phyloP scores from a whole-genome alignment of 2,888 invertebrate species.

The Cantharis rustica region DNA sequence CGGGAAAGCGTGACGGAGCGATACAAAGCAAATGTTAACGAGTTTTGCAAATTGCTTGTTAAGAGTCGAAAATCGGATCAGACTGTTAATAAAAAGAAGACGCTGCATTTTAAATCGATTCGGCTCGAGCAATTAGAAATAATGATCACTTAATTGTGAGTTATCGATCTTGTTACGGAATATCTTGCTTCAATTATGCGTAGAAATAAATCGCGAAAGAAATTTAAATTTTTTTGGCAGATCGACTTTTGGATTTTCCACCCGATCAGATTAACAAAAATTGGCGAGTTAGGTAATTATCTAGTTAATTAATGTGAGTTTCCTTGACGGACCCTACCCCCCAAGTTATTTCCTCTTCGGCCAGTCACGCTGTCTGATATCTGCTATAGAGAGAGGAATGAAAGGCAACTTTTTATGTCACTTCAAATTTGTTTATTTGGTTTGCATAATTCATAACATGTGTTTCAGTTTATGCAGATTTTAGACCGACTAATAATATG shows the following conservation, averaged over 20 bases:
- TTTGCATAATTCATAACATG: conserved; percentile 34
- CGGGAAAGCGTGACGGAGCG: conserved; percentile 20
- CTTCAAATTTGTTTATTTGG: conserved; percentile 36
- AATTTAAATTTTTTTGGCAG: neutral
- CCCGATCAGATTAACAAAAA: neutral
- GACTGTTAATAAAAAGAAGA: conserved; percentile 46
- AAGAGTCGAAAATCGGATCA: conserved; percentile 51
- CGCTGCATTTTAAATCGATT: conserved; percentile 47
- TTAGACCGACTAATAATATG: conserved; percentile 33
- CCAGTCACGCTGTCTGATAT: conserved; percentile 26
- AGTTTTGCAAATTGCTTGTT: conserved; percentile 56
- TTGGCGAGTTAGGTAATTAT: neutral
- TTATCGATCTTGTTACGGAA: conserved; percentile 55
- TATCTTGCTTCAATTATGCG: conserved; percentile 53
- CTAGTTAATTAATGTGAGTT: neutral
- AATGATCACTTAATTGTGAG: conserved; percentile 58
- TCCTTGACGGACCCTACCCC: neutral
- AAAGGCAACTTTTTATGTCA: conserved; percentile 31
- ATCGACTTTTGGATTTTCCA: neutral
- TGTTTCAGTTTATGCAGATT: conserved; percentile 30
- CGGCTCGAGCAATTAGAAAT: conserved; percentile 52
- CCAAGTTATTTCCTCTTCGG: conserved; percentile 9
- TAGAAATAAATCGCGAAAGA: conserved; percentile 7
- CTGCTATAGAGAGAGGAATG: conserved; percentile 7
- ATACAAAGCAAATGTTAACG: conserved; percentile 43